Evolutionary conservation across 2,888 invertebrate genomes (phyloP).

Genomic region (Tholera decimalis): DNA sequence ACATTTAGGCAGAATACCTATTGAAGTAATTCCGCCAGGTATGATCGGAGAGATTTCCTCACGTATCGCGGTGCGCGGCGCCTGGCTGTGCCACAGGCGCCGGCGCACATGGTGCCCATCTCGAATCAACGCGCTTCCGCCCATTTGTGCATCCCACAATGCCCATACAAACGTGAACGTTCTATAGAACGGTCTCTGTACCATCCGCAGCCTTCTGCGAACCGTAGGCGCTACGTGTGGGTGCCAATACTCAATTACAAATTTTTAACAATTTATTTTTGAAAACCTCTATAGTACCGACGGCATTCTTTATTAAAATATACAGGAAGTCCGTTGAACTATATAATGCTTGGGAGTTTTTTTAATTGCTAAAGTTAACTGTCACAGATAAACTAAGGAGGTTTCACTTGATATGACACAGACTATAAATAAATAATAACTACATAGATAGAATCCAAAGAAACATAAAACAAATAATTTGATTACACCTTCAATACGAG

Average conservation of each 20-base stretch:
- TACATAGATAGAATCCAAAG: background rate
- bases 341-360: conserved; percentile 3
- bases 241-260: conserved; percentile 76
- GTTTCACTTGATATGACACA: conserved; percentile 1
- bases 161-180: conserved; percentile 74
- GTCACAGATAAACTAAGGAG: background rate
- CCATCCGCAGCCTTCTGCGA: conserved; percentile 81
- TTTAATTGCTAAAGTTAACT: background rate
- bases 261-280: conserved; percentile 81
- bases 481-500: conserved; percentile 20
- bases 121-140: conserved; percentile 78
- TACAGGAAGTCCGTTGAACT: conserved; percentile 50
- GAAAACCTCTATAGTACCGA: conserved; percentile 45
- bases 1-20: conserved; percentile 60
- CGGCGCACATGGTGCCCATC: conserved; percentile 75
- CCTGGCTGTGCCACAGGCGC: conserved; percentile 80
- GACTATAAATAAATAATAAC: conserved; percentile 1
- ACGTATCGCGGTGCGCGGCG: conserved; percentile 81
- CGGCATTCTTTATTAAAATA: conserved; percentile 40
- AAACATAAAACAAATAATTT: conserved; percentile 31
- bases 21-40: conserved; percentile 51
- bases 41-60: conserved; percentile 84
- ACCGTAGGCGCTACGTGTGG: conserved; percentile 86
- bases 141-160: conserved; percentile 87
- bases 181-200: conserved; percentile 48